phyloP scores from a whole-genome alignment of 92 coral and sea anemone genomes.

The Ricordea florida region DNA sequence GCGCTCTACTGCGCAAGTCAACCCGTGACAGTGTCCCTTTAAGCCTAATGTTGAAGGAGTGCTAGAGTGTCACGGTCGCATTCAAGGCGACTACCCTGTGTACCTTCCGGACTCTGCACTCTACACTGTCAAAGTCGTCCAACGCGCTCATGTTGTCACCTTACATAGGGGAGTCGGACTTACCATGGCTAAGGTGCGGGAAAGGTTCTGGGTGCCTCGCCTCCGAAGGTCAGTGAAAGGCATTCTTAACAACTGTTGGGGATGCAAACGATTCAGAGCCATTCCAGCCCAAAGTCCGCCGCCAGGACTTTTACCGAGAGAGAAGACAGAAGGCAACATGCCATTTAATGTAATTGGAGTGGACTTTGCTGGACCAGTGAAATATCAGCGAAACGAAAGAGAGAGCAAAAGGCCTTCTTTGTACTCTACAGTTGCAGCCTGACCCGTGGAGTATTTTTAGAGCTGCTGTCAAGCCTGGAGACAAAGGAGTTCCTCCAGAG shows the following conservation, averaged over 20 bases:
- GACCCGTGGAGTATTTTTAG: conserved; percentile 27
- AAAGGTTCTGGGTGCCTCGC: too few relatives aligned
- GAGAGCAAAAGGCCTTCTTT: conserved; percentile 16
- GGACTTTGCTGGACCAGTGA: conserved; percentile 48
- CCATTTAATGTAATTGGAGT: conserved; percentile 27
- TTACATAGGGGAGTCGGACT: too few relatives aligned
- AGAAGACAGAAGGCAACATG: too few relatives aligned
- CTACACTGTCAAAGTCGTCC: conserved; percentile 18
- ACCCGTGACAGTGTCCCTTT: too few relatives aligned
- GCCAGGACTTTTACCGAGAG: too few relatives aligned
- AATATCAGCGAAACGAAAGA: conserved; percentile 5
- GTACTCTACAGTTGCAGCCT: conserved; percentile 33
- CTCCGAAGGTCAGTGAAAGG: too few relatives aligned
- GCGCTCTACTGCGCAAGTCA: too few relatives aligned
- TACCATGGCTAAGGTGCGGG: too few relatives aligned
- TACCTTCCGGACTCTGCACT: conserved; percentile 17
- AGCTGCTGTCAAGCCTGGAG: conserved; percentile 7
- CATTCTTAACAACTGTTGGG: too few relatives aligned
- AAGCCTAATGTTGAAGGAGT: too few relatives aligned
- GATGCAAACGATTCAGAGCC: too few relatives aligned
- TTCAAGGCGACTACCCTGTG: conserved; percentile 28
- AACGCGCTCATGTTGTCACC: conserved; percentile 15
- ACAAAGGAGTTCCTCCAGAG: conserved; percentile 21
- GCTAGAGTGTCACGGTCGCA: conserved; percentile 35
- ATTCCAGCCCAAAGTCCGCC: too few relatives aligned